Evolutionary conservation across 2,113 vertebrate genomes (phyloP).

Genomic region (Cyanoderma ruficeps): DNA sequence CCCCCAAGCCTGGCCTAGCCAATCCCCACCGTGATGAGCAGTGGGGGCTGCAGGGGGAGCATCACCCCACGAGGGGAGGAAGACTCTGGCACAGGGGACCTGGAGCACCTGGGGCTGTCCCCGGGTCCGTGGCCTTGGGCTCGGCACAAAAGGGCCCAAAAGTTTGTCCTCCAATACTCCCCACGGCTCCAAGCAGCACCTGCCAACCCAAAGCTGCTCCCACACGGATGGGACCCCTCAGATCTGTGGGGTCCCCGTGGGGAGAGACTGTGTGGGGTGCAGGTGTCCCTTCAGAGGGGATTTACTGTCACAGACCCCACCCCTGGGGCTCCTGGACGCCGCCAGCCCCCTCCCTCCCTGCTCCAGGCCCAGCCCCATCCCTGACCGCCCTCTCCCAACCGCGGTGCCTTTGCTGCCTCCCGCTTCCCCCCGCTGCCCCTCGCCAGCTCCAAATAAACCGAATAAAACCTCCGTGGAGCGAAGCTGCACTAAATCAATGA

Average conservation of each 20-base stretch:
- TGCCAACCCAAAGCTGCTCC: not conserved
- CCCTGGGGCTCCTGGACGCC: accelerated
- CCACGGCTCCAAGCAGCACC: not conserved
- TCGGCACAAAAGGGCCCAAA: not conserved
- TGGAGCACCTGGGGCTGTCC: not conserved
- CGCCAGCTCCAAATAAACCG: not conserved
- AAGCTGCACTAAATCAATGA: constrained; percentile 19
- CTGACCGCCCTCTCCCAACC: not conserved
- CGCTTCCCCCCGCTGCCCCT: not conserved
- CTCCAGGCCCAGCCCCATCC: accelerated
- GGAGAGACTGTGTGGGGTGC: not conserved
- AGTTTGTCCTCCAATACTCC: not conserved
- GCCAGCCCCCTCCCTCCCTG: not conserved
- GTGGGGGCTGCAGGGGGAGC: not conserved
- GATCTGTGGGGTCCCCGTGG: accelerated
- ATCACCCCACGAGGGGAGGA: accelerated
- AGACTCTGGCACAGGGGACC: not conserved
- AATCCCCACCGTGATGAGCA: not conserved
- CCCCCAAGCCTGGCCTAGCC: not conserved
- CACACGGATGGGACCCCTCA: accelerated
- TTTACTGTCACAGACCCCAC: not conserved
- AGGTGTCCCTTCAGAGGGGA: not conserved
- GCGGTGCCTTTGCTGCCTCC: not conserved
- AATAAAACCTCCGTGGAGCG: not conserved
- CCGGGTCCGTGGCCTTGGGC: not conserved